Conservation (phyloP, 2,113 vertebrate genomes). For the Platichthys stellatus region DNA sequence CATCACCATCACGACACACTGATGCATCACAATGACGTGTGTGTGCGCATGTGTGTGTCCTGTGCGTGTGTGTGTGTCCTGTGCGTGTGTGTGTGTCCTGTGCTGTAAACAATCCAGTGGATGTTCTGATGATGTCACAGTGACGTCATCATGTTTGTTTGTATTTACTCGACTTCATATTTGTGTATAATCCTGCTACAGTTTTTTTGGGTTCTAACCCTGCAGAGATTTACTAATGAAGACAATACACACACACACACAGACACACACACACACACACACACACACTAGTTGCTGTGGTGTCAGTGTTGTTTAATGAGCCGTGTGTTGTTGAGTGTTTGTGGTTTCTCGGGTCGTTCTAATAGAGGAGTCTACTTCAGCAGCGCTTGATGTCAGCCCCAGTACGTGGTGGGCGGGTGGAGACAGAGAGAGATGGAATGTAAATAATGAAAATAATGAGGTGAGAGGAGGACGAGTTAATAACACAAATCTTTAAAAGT, state of each 20-base stretch:
- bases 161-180: neutral
- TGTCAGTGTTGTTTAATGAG: slow-evolving; percentile 35
- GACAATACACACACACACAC: too few species aligned
- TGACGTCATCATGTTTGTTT: neutral
- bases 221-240: slow-evolving; percentile 14
- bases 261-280: too few species aligned
- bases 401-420: slow-evolving; percentile 46
- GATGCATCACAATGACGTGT: too few species aligned
- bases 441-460: slow-evolving; percentile 52
- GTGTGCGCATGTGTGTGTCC: too few species aligned
- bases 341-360: slow-evolving; percentile 7
- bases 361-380: slow-evolving; percentile 39
- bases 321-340: slow-evolving; percentile 20
- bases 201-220: neutral
- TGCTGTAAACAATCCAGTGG: too few species aligned
- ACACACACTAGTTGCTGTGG: neutral
- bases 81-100: too few species aligned
- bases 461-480: neutral
- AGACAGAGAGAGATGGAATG: slow-evolving; percentile 20
- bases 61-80: too few species aligned
- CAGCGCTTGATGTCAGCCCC: slow-evolving; percentile 35
- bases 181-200: neutral
- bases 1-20: neutral
- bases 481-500: too few species aligned
- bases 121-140: too few species aligned